Evolutionary conservation across 2,113 vertebrate genomes (phyloP), one percentile per base, ranked within the genome.

Genomic region (Poeciliopsis retropinna): DNA sequence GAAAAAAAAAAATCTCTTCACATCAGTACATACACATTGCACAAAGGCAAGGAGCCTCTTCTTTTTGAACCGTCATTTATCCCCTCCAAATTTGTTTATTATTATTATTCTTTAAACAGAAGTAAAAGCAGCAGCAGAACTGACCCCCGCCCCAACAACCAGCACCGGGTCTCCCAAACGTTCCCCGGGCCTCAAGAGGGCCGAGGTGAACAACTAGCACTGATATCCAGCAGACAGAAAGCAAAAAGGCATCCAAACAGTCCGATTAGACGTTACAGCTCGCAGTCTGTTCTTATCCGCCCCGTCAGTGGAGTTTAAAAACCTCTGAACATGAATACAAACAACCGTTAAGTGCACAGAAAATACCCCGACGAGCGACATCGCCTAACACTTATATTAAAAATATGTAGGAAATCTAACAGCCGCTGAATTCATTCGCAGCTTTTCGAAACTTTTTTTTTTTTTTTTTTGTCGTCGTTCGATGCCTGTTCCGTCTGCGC

Each of bases 11-110:
- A 47, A 84, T 75, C 67, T 85, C 70, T 89, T 83, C 78, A 90
- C 83, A 83, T 89, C 85, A 91, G 73, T 73, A 92, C 87, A 84
- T 88, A 91, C 44, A 77, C 84, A 89, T 90, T 89, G 87, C 91
- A 92, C 91, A 84, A 57, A 86, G 72, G 82, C 81, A 82, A 64
- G 80, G 25, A 74, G 72, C 72, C 72, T 73, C 64, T 64, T 78
- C 70, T 44, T 57, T 65, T 37, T 5, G 19, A 64, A 63, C 22
- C 11, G 31, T 28, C 57, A 10, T 68, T 80, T 32, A 60, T 13
- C 63, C 0, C 13, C 66, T 67, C 70, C 57, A 7, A 9, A 57
- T 17, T 25, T 57, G 2, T n/a, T 22, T 47, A 32, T 0, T 22
- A 60, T 79, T 70, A 75, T 73, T 75, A 0, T 29, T 64, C 65